Percentiles rank a stretch among this genome's conserved stretches.
phyloP scores from a whole-genome alignment of 37 sponge, comb jelly and placozoan species.

The Petrosia ficiformis region DNA sequence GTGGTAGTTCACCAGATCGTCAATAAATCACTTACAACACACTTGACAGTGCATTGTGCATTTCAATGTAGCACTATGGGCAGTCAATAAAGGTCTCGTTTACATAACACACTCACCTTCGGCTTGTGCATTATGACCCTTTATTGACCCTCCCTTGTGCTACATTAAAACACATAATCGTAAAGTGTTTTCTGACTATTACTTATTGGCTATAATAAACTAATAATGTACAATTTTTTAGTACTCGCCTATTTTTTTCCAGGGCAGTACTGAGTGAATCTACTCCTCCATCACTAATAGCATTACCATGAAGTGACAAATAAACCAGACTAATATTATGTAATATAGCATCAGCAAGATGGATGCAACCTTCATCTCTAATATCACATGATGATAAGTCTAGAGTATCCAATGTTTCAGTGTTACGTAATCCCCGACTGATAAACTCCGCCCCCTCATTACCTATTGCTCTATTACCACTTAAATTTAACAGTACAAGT shows the following conservation, averaged over 20 bases:
- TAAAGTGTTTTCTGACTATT: too few species aligned
- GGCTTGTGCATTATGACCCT: too few species aligned
- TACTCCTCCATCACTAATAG: conserved; percentile 36
- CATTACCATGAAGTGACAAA: conserved; percentile 14
- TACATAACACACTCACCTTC: too few species aligned
- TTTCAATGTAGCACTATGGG: too few species aligned
- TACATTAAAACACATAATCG: too few species aligned
- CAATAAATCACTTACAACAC: too few species aligned
- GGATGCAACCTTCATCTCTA: conserved; percentile 32
- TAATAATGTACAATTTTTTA: too few species aligned
- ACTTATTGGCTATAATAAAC: too few species aligned
- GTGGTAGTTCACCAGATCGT: too few species aligned
- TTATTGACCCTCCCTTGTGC: too few species aligned
- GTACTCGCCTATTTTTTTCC: conserved; percentile 13
- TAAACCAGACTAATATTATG: conserved; percentile 8
- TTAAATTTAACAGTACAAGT: conserved; percentile 9
- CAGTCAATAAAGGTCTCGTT: too few species aligned
- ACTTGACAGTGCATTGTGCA: too few species aligned
- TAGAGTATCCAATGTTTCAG: neutral
- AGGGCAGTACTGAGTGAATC: conserved; percentile 2
- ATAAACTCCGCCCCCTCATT: conserved; percentile 19
- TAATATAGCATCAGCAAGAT: conserved; percentile 28
- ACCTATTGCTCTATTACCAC: conserved; percentile 26
- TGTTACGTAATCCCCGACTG: conserved; percentile 16
- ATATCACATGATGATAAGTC: conserved; percentile 40